Conservation (phyloP, 1,140 invertebrate species). For the Drosophila chauvacae region DNA sequence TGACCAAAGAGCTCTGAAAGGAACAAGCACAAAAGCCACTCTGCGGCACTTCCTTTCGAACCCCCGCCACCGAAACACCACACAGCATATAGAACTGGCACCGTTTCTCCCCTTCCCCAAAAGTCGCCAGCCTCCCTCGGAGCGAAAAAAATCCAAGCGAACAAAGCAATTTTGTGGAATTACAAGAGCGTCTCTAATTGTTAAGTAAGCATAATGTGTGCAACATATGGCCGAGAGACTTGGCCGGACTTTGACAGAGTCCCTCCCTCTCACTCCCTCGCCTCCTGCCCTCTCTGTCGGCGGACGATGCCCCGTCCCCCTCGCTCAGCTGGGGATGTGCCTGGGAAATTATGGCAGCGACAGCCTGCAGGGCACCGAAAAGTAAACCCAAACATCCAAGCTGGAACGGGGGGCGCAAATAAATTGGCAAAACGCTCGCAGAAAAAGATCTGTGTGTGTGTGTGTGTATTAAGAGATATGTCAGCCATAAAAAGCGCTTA, state of each 20-base stretch:
- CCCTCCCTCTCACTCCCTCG: background rate
- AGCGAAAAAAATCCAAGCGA: conserved; percentile 42
- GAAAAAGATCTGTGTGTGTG: conserved; percentile 11
- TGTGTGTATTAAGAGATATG: conserved; percentile 59
- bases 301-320: background rate
- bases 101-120: conserved; percentile 2
- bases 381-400: conserved; percentile 16
- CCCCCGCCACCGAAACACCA: background rate
- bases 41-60: conserved; percentile 35
- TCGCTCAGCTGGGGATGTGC: conserved; percentile 16
- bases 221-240: conserved; percentile 74
- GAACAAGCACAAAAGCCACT: conserved; percentile 59
- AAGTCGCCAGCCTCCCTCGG: conserved; percentile 27
- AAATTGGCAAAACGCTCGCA: conserved; percentile 67
- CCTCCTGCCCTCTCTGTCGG: background rate
- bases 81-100: background rate
- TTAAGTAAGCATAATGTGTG: conserved; percentile 82
- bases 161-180: conserved; percentile 80
- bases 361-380: conserved; percentile 56
- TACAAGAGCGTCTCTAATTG: conserved; percentile 81
- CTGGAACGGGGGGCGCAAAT: conserved; percentile 45
- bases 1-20: conserved; percentile 66
- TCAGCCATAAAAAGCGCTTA: conserved; percentile 68
- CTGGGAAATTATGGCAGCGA: conserved; percentile 63
- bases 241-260: conserved; percentile 46